These are phyloP conservation scores for Thaumetopoea pityocampa DNA, from an alignment of 1,140 invertebrate genomes.

Conservation along the genomic window DNA sequence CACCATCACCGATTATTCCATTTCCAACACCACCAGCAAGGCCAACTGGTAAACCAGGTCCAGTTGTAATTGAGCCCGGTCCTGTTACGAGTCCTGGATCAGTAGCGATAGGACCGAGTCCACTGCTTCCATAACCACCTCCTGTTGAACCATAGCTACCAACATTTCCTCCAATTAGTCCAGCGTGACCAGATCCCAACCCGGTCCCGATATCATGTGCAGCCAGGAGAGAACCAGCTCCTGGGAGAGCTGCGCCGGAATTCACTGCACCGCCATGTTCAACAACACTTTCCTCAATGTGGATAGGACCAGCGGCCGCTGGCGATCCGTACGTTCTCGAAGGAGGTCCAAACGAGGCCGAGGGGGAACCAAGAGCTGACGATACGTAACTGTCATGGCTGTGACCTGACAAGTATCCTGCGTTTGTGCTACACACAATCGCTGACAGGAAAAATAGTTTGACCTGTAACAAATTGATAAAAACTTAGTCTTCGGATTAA, in stretches of 20 bases:
- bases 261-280: constrained; percentile 7
- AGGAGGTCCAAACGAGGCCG: constrained; percentile 50
- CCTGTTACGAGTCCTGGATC: constrained; percentile 6
- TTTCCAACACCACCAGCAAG: too few species aligned
- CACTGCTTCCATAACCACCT: not conserved
- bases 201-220: not conserved
- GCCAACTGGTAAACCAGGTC: not conserved
- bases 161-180: not conserved
- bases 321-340: constrained; percentile 43
- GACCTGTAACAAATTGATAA: constrained; percentile 45
- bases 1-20: too few species aligned
- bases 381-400: constrained; percentile 47
- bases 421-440: constrained; percentile 43
- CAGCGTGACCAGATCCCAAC: too few species aligned
- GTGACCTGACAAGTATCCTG: constrained; percentile 34
- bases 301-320: constrained; percentile 17
- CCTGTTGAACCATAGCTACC: constrained; percentile 2
- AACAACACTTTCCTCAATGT: constrained; percentile 11
- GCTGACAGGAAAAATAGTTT: constrained; percentile 46
- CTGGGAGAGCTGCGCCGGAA: constrained; percentile 5
- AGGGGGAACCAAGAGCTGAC: constrained; percentile 49
- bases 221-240: not conserved
- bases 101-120: constrained; percentile 7
- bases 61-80: not conserved
- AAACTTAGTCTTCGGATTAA: constrained; percentile 1